Conservation (phyloP, 1,140 invertebrate species). For the Lamellibrachia luymesi region DNA sequence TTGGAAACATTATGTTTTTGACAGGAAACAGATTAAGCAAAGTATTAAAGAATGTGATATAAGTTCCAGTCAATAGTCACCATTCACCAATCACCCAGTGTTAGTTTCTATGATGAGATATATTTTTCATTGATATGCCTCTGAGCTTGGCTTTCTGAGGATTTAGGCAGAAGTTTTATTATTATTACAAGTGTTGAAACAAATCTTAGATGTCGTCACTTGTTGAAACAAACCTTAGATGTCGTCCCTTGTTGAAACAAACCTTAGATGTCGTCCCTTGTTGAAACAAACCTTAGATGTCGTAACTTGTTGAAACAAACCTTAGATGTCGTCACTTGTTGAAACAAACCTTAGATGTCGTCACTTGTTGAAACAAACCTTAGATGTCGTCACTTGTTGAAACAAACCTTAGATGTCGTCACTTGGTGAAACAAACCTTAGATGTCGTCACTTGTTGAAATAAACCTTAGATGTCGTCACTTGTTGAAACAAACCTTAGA, state of each 20-base stretch:
- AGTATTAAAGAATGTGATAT: no score
- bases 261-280: neutral
- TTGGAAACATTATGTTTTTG: no score
- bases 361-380: neutral
- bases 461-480: neutral
- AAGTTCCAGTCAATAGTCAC: no score
- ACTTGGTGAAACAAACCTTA: neutral
- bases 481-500: neutral
- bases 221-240: neutral
- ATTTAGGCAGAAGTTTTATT: no score
- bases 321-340: neutral
- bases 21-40: no score
- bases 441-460: neutral
- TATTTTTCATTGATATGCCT: no score
- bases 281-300: neutral
- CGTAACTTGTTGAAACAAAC: neutral
- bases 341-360: neutral
- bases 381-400: neutral
- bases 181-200: no score
- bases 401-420: neutral
- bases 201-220: neutral
- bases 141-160: no score
- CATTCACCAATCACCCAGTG: no score
- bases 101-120: no score
- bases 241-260: neutral